phyloP scores from a whole-genome alignment of 1,140 invertebrate genomes.

The Bombus waltoni region DNA sequence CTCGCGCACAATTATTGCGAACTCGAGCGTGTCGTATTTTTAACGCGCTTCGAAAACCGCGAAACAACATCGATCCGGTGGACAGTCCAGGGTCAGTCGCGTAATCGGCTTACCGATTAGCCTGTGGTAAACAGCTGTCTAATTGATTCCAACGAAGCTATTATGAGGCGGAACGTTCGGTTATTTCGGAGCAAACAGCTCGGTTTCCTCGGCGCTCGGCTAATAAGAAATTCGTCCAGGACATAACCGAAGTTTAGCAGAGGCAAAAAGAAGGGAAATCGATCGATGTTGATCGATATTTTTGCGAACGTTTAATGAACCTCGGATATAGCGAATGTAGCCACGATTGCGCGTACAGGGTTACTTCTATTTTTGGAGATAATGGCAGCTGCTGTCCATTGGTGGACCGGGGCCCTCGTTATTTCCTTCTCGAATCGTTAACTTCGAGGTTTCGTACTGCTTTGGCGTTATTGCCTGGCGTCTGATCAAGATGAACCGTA shows the following conservation, averaged over 20 bases:
- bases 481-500: conserved; percentile 46
- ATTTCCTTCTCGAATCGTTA: conserved; percentile 70
- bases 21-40: background rate
- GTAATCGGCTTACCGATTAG: conserved; percentile 8
- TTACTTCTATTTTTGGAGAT: conserved; percentile 75
- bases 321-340: conserved; percentile 42
- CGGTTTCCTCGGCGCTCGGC: background rate
- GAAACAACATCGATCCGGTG: background rate
- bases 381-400: conserved; percentile 73
- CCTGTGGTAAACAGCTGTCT: conserved; percentile 33
- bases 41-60: background rate
- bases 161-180: conserved; percentile 6
- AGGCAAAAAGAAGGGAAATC: conserved; percentile 43
- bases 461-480: conserved; percentile 72
- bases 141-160: conserved; percentile 53
- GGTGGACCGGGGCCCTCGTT: conserved; percentile 65
- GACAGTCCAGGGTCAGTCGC: background rate
- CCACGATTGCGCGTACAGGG: conserved; percentile 31
- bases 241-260: background rate
- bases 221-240: conserved; percentile 29
- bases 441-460: conserved; percentile 46
- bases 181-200: conserved; percentile 1
- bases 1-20: conserved; percentile 13
- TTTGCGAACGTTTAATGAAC: conserved; percentile 68
- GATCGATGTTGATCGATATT: conserved; percentile 67